Evolutionary conservation across 1,140 invertebrate genomes (phyloP).

Genomic region (Pantala flavescens): DNA sequence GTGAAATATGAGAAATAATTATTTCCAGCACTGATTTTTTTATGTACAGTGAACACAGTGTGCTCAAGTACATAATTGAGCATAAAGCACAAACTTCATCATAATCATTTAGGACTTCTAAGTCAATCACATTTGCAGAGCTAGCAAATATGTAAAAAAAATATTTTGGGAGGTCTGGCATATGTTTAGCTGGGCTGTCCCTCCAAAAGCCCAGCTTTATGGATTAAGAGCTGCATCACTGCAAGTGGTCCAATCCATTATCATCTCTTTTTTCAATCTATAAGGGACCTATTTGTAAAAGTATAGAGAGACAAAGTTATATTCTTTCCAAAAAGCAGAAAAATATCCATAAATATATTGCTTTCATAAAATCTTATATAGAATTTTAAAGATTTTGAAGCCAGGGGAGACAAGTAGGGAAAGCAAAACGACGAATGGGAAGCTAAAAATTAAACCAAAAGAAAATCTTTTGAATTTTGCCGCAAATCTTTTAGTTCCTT

Average conservation of each 20-base stretch:
- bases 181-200: neutral
- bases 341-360: neutral
- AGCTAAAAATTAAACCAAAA: slow-evolving; percentile 15
- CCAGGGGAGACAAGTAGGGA: neutral
- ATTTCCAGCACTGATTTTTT: neutral
- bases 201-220: slow-evolving; percentile 6
- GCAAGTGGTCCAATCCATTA: neutral
- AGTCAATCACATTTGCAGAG: neutral
- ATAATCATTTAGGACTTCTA: neutral
- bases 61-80: slow-evolving; percentile 20
- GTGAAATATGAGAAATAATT: neutral
- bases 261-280: neutral
- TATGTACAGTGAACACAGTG: neutral
- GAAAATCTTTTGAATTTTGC: neutral
- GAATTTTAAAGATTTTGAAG: neutral
- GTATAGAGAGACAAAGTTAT: neutral
- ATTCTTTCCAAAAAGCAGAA: neutral
- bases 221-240: neutral
- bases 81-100: slow-evolving; percentile 26
- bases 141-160: neutral
- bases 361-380: neutral
- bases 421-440: slow-evolving; percentile 13
- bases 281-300: neutral
- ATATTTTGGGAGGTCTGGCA: slow-evolving; percentile 7
- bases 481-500: slow-evolving; percentile 5